These are phyloP conservation scores for Bostrychus sinensis DNA, from an alignment of 2,113 vertebrate species.

Conservation along the genomic window DNA sequence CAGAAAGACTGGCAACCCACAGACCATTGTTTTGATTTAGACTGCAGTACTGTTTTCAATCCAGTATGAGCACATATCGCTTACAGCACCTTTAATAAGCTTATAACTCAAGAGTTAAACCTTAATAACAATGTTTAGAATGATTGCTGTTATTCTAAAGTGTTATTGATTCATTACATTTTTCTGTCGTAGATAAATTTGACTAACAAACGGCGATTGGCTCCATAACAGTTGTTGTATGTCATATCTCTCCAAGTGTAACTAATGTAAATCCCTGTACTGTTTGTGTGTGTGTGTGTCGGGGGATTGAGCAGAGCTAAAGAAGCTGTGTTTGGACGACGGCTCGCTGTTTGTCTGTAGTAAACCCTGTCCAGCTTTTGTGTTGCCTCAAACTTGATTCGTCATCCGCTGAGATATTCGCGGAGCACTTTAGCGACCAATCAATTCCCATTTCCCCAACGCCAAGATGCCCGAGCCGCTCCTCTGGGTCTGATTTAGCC, in stretches of 20 bases:
- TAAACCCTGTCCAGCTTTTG: slow-evolving; percentile 60
- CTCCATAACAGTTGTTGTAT: not conserved
- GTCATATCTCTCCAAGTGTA: not conserved
- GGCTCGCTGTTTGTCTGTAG: slow-evolving; percentile 59
- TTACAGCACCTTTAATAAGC: too few species aligned
- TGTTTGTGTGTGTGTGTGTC: slow-evolving; percentile 9
- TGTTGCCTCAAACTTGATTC: slow-evolving; percentile 66
- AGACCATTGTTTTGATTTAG: too few species aligned
- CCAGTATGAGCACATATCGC: too few species aligned
- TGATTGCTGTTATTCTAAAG: too few species aligned
- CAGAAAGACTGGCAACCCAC: too few species aligned
- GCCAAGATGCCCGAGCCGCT: slow-evolving; percentile 60
- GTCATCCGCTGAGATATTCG: slow-evolving; percentile 62
- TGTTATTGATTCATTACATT: too few species aligned
- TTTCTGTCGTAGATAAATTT: too few species aligned
- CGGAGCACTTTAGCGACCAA: slow-evolving; percentile 70
- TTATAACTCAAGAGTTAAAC: too few species aligned
- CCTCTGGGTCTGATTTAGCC: slow-evolving; percentile 66
- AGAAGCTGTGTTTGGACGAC: slow-evolving; percentile 15
- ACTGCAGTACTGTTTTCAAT: too few species aligned
- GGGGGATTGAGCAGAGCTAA: slow-evolving; percentile 18
- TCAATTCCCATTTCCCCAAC: slow-evolving; percentile 76
- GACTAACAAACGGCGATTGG: not conserved
- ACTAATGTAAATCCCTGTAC: slow-evolving; percentile 12
- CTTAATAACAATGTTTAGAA: too few species aligned